A percentile compares a stretch with the other conserved stretches of the same genome.
These are phyloP conservation scores for Athrips mouffetella DNA, from an alignment of 2,888 invertebrate species.

Conservation along the genomic window DNA sequence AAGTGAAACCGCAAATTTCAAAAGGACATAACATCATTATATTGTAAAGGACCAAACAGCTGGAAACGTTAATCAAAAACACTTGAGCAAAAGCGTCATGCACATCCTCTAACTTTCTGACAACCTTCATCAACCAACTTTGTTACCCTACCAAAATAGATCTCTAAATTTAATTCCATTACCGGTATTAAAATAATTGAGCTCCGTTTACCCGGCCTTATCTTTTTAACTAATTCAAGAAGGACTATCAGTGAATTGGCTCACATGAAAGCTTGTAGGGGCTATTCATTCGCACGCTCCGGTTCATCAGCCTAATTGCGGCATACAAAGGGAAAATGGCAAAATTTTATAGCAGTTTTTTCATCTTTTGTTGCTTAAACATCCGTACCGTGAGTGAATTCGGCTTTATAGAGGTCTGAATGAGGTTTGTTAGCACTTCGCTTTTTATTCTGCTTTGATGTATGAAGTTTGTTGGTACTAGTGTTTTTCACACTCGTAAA, in stretches of 20 bases:
- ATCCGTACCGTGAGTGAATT: slow-evolving; percentile 17
- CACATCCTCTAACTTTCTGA: slow-evolving; percentile 1
- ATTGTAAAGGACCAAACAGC: not conserved
- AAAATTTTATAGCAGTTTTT: slow-evolving; percentile 69
- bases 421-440: slow-evolving; percentile 10
- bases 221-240: slow-evolving; percentile 46
- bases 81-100: slow-evolving; percentile 1
- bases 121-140: not conserved
- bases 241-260: slow-evolving; percentile 68
- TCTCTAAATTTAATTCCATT: slow-evolving; percentile 16
- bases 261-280: slow-evolving; percentile 72
- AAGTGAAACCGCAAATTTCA: not conserved
- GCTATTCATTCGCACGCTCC: slow-evolving; percentile 63
- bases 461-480: not conserved
- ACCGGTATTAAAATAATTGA: slow-evolving; percentile 15
- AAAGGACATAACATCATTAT: not conserved
- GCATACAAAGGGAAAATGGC: slow-evolving; percentile 67
- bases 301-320: slow-evolving; percentile 77
- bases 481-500: too few relatives aligned
- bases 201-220: slow-evolving; percentile 8
- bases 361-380: slow-evolving; percentile 56
- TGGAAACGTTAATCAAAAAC: slow-evolving; percentile 6
- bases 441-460: slow-evolving; percentile 5
- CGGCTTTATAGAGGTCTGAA: slow-evolving; percentile 9
- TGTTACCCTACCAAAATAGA: not conserved